A percentile compares a stretch with the other conserved stretches of the same genome.
Evolutionary conservation across 2,888 invertebrate species (phyloP).

Genomic region (Drosophila multiciliata): DNA sequence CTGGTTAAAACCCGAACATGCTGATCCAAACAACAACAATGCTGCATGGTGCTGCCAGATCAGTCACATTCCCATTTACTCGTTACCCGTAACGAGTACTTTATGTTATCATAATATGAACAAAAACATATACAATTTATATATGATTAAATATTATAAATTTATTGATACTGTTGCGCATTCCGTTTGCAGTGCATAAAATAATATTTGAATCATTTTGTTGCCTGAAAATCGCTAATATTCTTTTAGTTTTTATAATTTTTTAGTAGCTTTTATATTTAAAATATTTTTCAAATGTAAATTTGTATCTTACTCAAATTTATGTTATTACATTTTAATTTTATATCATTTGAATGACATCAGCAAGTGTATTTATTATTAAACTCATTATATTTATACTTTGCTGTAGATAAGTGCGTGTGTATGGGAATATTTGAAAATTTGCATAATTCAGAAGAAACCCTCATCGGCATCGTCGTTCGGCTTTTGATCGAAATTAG

Average conservation of each 20-base stretch:
- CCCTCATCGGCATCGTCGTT: constrained; percentile 85
- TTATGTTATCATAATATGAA: neutral
- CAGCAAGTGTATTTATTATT: neutral
- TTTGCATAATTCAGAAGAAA: constrained; percentile 74
- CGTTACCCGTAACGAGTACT: constrained; percentile 14
- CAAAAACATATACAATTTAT: neutral
- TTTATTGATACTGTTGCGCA: neutral
- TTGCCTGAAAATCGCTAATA: neutral
- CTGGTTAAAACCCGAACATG: constrained; percentile 25
- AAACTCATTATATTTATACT: neutral
- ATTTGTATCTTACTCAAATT: neutral
- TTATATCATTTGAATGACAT: neutral
- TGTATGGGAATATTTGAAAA: neutral
- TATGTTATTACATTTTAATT: neutral
- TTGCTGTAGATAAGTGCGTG: neutral
- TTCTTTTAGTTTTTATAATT: neutral
- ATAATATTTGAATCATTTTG: neutral
- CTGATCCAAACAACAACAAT: neutral
- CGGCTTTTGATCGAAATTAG: constrained; percentile 83
- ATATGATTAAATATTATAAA: neutral
- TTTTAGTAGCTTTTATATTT: neutral
- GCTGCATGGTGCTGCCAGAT: constrained; percentile 30
- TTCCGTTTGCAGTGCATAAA: too few relatives aligned
- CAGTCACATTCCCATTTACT: neutral
- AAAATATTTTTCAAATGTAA: neutral